Evolutionary conservation across 2,113 vertebrate species (phyloP).

Genomic region (Tachysurus vachellii): DNA sequence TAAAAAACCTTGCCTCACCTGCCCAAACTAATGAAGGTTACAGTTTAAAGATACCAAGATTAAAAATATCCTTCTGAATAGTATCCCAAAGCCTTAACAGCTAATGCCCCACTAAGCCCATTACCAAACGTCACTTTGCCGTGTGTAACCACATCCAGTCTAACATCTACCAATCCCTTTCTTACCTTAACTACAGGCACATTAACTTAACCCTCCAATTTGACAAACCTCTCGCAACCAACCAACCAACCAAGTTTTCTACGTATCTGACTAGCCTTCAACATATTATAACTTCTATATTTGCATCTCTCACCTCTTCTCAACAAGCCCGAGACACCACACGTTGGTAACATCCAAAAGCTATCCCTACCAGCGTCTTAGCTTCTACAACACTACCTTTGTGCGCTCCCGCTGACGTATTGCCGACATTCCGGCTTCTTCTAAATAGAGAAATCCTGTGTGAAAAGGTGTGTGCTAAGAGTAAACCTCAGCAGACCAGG

Average conservation of each 20-base stretch:
- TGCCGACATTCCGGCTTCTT: background rate
- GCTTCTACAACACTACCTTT: background rate
- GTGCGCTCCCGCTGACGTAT: background rate
- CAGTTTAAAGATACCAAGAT: background rate
- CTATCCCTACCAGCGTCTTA: background rate
- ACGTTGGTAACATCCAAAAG: background rate
- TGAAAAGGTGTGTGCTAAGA: background rate
- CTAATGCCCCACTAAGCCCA: background rate
- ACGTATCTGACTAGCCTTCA: background rate
- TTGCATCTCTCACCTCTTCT: background rate
- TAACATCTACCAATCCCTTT: background rate
- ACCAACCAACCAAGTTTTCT: background rate
- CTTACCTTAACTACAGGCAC: background rate
- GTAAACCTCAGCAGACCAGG: background rate
- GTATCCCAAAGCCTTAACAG: background rate
- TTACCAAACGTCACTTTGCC: background rate
- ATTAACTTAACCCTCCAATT: no score
- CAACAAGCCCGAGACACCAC: background rate
- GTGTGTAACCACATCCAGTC: background rate
- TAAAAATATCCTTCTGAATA: background rate
- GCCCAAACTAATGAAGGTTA: background rate
- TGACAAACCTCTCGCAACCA: background rate
- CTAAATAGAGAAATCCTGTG: conserved; percentile 30
- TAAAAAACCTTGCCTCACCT: background rate
- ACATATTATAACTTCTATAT: background rate